Evolutionary conservation across 2,888 invertebrate genomes (phyloP).

Genomic region (Aphidius colemani): DNA sequence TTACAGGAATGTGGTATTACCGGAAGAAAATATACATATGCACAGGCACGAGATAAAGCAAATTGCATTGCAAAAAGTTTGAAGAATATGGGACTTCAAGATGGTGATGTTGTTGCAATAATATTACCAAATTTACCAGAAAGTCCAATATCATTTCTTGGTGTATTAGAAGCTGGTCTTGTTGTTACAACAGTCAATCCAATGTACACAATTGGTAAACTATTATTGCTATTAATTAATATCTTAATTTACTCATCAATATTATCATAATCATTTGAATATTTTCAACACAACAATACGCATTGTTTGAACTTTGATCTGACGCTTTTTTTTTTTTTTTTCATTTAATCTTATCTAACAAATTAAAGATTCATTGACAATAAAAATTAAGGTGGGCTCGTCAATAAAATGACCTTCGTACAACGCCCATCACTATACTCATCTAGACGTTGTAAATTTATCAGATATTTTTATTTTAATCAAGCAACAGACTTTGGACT

Average conservation of each 20-base stretch:
- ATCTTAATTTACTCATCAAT: neutral
- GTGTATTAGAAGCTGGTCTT: conserved; percentile 72
- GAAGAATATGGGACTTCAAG: conserved; percentile 67
- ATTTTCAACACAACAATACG: neutral
- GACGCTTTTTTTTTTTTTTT: too few relatives aligned
- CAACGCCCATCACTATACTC: too few relatives aligned
- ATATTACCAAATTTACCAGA: conserved; percentile 80
- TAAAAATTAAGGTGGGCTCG: too few relatives aligned
- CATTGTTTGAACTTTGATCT: neutral
- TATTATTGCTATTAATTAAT: neutral
- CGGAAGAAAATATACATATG: conserved; percentile 75
- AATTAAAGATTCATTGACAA: too few relatives aligned
- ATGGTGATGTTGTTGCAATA: conserved; percentile 72
- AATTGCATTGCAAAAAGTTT: conserved; percentile 72
- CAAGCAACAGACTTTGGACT: neutral
- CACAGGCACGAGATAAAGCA: conserved; percentile 68
- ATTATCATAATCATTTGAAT: neutral
- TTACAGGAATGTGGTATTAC: conserved; percentile 74
- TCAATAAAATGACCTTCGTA: too few relatives aligned
- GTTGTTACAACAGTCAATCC: conserved; percentile 77
- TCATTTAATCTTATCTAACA: too few relatives aligned
- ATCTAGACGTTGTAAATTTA: too few relatives aligned
- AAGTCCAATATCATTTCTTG: conserved; percentile 70
- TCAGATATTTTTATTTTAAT: too few relatives aligned
- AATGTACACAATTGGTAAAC: conserved; percentile 66